Base-by-base conservation (phyloP, 2,888 invertebrate species). In the Ectemnius lituratus region DNA sequence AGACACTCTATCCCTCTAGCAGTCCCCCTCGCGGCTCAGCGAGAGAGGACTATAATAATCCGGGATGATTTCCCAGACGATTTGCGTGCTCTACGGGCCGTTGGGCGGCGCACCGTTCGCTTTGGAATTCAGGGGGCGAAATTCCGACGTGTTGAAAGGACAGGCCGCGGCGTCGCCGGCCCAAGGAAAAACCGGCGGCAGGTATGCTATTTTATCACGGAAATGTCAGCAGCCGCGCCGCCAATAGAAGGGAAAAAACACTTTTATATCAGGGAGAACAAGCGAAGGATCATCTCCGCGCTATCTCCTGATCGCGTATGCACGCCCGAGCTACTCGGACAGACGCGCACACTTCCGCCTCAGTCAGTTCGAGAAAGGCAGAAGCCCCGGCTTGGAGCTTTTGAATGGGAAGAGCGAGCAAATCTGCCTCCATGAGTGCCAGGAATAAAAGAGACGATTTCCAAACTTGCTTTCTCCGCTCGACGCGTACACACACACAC, bases 381-480 rank as follows among this genome's bases (percentile, higher is more conserved):
- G 16, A 52, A 52, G 52, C 14, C 2, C 52, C 52, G 52, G 52
- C 16, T 16, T 14, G n/a, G 16, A 11, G 72, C 47, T 79, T 23
- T 79, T 67, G 67, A 75, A 79, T 73, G 62, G 72, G 67, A 62
- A 73, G 73, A 65, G 69, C 73, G 79, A 79, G 76, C 81, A 82
- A 82, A 81, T 83, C 77, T 83, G 81, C 67, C 37, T 75, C 70
- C 64, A 74, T 74, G 74, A 79, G 81, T 68, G 69, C 52, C 70
- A 76, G 37, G 6, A 77, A 81, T 83, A 81, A 83, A 83, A 78
- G 76, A 75, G 76, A 73, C 83, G 83, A 83, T 83, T 83, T 83
- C 80, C 81, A 76, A 83, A 83, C 76, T 83, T 74, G 76, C 62
- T 80, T 69, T 67, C 70, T 49, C 28, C 16, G 60, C 70, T 75